Base-by-base conservation (phyloP, 2,888 invertebrate genomes). In the Drosophila yooni region DNA sequence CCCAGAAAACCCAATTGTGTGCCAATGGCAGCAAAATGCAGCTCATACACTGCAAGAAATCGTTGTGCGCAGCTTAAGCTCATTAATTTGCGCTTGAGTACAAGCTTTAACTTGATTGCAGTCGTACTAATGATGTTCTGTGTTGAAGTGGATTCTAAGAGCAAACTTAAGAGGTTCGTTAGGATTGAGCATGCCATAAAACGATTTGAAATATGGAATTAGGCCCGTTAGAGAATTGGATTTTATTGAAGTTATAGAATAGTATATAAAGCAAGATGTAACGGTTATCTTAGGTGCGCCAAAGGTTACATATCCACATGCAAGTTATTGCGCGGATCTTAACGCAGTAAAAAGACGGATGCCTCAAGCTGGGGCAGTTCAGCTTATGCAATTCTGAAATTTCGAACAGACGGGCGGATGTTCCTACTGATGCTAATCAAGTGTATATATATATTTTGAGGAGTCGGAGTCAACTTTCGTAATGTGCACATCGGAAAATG, bases 1-100 rank as follows among this genome's bases (percentile, higher is more conserved):
- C 78, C 73, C 40, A 79, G 72, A 75, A 79, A 77, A 73, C 79
- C 72, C 88, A 87, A 90, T 90, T 87, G 90, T 79, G 74, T 76
- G 89, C 83, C 87, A 86, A 77, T 78, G 71, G 83, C 84, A 78
- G 76, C 27, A 31, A 51, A 70, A 71, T 64, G 62, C 63, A 62
- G 65, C 57, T 53, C 57, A n/a, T 67, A 71, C 88, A 84, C 86
- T 70, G 40, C 8, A 15, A 57, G 51, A 78, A 86, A 77, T 48
- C 11, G 43, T 21, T 29, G 10, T 25, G 18, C 25, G 11, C 25
- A 46, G 38, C 51, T 62, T 51, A 73, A 31, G 34, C 27, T 31
- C 40, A 63, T 57, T 43, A 13, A 34, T 53, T 69, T 54, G 33
- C 18, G 27, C 7, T 31, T 18, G 31, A 38, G 57, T 36, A 8